Base-by-base conservation (phyloP, 2,888 invertebrate genomes). In the Sclerodermus sp. region DNA sequence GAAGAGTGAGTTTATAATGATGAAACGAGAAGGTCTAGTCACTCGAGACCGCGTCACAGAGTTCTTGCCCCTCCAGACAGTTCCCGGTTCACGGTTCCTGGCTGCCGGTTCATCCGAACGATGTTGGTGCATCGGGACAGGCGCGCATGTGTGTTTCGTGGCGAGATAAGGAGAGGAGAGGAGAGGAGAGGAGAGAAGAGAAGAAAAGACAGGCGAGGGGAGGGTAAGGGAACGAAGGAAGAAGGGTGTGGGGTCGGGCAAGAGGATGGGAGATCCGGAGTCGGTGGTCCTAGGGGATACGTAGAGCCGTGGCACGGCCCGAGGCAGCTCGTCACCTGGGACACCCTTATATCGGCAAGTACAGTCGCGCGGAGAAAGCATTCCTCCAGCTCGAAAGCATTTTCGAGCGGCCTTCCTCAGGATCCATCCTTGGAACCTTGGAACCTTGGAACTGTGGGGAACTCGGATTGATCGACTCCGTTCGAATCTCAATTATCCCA, bases 241-340 rank as follows among this genome's bases (percentile, higher is more conserved):
- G 16, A 3, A 30, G 45, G 13, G 41, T 29, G 41, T 16, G 39
- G 40, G 40, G 41, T 37, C 15, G 18, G 29, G 36, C 39, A 18
- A 44, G 15, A 30, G 40, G 29, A 13, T 39, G 62, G 47, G 62
- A 52, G 60, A 63, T 59, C 58, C 53, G 63, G 64, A 66, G 70
- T 66, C 62, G 68, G 64, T 8, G 9, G 13, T 72, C 73, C 69
- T 74, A 59, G 34, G 74, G 70, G 73, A 67, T 67, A 64, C 70
- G 72, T 73, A 72, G 70, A 66, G 70, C 72, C 63, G 68, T 67
- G 73, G 66, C 72, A 70, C 64, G 73, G 71, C 74, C 69, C 70
- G 72, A 74, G 73, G 74, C 73, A 69, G 70, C 73, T 73, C 71
- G 74, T 74, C 73, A 74, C 73, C 71, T 74, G 74, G 74, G 73